A percentile compares a stretch with the other conserved stretches of the same genome.
Evolutionary conservation across 2,113 vertebrate genomes (phyloP).

Genomic region (Festucalex cinctus): DNA sequence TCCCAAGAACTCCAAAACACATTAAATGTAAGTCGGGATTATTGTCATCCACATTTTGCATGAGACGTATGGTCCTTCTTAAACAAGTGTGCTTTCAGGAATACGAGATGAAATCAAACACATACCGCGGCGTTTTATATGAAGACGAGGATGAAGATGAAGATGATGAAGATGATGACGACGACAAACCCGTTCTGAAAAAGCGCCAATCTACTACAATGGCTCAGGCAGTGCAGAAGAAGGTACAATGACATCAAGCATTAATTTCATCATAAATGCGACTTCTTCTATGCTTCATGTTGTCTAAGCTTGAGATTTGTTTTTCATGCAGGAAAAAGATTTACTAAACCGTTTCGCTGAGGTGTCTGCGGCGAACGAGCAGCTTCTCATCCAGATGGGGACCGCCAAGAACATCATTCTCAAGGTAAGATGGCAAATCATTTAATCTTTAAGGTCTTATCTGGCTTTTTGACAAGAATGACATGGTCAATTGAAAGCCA

Average conservation of each 20-base stretch:
- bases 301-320: not conserved
- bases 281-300: not conserved
- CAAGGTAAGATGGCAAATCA: slow-evolving; percentile 64
- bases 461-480: not conserved
- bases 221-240: slow-evolving; percentile 78
- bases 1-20: slow-evolving; percentile 78
- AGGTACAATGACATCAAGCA: slow-evolving; percentile 66
- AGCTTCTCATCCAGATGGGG: slow-evolving; percentile 78
- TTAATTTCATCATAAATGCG: not conserved
- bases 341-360: slow-evolving; percentile 77
- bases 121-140: slow-evolving; percentile 77
- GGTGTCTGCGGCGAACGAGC: slow-evolving; percentile 75
- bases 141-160: slow-evolving; percentile 43
- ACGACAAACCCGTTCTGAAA: slow-evolving; percentile 43
- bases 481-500: no score
- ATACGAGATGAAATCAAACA: slow-evolving; percentile 79
- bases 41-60: not conserved
- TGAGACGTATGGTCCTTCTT: not conserved
- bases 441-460: not conserved
- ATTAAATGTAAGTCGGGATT: slow-evolving; percentile 74
- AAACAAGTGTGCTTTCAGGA: slow-evolving; percentile 69
- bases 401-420: slow-evolving; percentile 78
- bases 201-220: slow-evolving; percentile 69
- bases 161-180: slow-evolving; percentile 15
- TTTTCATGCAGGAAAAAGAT: slow-evolving; percentile 76